Conservation (phyloP, 2,113 vertebrate genomes). For the Tachuris rubrigastra region DNA sequence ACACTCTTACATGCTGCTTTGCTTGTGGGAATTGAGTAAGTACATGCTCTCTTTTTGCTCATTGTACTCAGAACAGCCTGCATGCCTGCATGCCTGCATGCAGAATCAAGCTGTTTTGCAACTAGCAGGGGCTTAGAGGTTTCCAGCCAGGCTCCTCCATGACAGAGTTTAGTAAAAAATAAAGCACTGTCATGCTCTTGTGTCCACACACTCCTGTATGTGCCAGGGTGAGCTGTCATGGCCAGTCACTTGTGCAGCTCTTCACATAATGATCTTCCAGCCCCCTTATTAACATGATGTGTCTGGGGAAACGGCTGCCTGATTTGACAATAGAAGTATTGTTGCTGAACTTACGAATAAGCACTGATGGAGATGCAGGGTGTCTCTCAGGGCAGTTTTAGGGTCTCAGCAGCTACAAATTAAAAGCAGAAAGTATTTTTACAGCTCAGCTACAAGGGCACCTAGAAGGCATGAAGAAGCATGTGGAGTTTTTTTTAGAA, state of each 20-base stretch:
- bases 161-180: background rate
- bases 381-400: background rate
- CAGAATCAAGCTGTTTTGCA: background rate
- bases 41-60: background rate
- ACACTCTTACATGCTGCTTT: background rate
- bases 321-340: background rate
- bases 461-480: background rate
- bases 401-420: background rate
- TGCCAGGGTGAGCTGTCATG: background rate
- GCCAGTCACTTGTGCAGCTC: background rate
- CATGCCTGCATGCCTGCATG: background rate
- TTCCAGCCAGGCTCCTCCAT: background rate
- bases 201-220: background rate
- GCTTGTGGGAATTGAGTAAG: background rate
- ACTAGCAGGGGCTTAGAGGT: background rate
- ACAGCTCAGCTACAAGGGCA: background rate
- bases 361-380: background rate
- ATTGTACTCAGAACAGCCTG: background rate
- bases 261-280: background rate
- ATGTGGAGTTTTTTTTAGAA: background rate
- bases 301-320: background rate
- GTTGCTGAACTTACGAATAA: background rate
- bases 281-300: background rate
- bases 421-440: background rate
- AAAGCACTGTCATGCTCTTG: fast-evolving